Conservation (phyloP, 2,888 invertebrate species). For the Clostera curtula region DNA sequence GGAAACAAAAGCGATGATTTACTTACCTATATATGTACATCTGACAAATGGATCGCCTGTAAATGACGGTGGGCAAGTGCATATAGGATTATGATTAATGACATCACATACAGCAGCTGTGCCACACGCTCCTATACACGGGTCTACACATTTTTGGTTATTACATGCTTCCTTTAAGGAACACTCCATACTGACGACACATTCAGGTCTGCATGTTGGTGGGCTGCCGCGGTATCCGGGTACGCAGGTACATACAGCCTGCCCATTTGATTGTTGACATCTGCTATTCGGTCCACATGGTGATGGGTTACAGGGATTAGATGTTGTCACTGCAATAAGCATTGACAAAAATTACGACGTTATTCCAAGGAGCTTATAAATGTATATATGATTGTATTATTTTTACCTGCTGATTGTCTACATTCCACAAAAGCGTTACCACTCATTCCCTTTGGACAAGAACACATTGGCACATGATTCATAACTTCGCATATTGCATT, state of each 20-base stretch:
- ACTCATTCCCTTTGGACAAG: slow-evolving; percentile 78
- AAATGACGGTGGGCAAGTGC: slow-evolving; percentile 81
- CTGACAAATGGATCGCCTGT: slow-evolving; percentile 86
- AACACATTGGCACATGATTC: slow-evolving; percentile 82
- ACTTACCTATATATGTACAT: slow-evolving; percentile 71
- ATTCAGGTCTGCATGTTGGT: slow-evolving; percentile 86
- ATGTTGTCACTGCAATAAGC: slow-evolving; percentile 34
- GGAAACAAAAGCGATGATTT: background rate
- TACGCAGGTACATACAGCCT: slow-evolving; percentile 84
- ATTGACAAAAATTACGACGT: slow-evolving; percentile 3
- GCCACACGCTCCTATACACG: slow-evolving; percentile 87
- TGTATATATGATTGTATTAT: slow-evolving; percentile 1
- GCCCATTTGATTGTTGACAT: slow-evolving; percentile 80
- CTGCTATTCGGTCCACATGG: slow-evolving; percentile 87
- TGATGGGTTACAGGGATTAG: slow-evolving; percentile 83
- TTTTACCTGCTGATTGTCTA: slow-evolving; percentile 63
- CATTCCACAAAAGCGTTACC: slow-evolving; percentile 82
- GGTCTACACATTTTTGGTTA: slow-evolving; percentile 83
- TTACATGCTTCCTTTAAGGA: slow-evolving; percentile 81
- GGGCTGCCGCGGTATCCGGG: slow-evolving; percentile 83
- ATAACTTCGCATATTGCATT: slow-evolving; percentile 82
- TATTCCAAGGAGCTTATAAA: background rate
- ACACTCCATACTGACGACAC: slow-evolving; percentile 83
- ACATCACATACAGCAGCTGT: slow-evolving; percentile 82
- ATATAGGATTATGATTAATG: slow-evolving; percentile 85